Evolutionary conservation across 2,797 vertebrate genomes (phyloP).

Genomic region (Sebastes wilsoni): DNA sequence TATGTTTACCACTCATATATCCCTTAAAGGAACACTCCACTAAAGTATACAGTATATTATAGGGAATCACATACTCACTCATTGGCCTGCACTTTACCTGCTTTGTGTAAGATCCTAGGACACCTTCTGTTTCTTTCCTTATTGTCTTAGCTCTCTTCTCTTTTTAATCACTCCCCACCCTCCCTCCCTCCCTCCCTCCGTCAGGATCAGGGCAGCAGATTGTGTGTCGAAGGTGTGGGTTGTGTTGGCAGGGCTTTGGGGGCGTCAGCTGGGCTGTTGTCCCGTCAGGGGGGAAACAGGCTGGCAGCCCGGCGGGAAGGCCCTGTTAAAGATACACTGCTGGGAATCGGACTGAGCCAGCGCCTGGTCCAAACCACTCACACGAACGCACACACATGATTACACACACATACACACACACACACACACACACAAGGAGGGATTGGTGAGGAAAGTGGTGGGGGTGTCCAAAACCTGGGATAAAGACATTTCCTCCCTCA

Average conservation of each 20-base stretch:
- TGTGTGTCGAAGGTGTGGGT: slow-evolving; percentile 87
- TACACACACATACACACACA: slow-evolving; percentile 10
- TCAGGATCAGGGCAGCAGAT: slow-evolving; percentile 86
- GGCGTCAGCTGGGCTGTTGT: slow-evolving; percentile 97
- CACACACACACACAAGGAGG: slow-evolving; percentile 31
- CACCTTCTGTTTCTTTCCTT: slow-evolving; percentile 13
- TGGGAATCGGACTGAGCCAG: slow-evolving; percentile 91
- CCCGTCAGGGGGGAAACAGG: slow-evolving; percentile 86
- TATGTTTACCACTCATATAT: background rate
- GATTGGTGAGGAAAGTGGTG: slow-evolving; percentile 66
- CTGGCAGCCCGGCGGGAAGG: slow-evolving; percentile 95
- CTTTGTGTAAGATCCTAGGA: slow-evolving; percentile 1
- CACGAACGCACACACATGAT: slow-evolving; percentile 23
- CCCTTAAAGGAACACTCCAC: background rate
- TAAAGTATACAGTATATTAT: background rate
- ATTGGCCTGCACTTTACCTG: background rate
- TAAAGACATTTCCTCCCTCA: slow-evolving; percentile 92
- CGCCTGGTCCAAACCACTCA: slow-evolving; percentile 83
- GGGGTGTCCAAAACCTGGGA: slow-evolving; percentile 85
- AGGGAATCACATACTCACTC: background rate
- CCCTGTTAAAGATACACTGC: slow-evolving; percentile 92
- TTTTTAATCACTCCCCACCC: slow-evolving; percentile 38
- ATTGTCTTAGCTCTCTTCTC: slow-evolving; percentile 69
- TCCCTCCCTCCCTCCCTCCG: slow-evolving; percentile 41
- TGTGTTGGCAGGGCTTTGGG: slow-evolving; percentile 90